Evolutionary conservation across 2,888 invertebrate species (phyloP).

Genomic region (Leptinotarsa rubiginosa): DNA sequence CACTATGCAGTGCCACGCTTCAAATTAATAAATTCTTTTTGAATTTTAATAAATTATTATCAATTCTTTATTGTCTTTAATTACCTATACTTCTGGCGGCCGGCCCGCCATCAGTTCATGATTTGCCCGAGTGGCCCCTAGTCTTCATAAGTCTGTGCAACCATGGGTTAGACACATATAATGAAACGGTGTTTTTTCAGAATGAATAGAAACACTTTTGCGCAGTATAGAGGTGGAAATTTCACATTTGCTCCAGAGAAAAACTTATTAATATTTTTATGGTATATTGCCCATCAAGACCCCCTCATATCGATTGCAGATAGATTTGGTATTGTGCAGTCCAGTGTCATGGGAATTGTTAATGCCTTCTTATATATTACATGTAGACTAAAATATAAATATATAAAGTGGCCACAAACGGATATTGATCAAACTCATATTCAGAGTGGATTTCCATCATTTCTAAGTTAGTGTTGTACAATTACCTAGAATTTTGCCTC

Average conservation of each 20-base stretch:
- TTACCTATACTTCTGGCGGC: too few species aligned
- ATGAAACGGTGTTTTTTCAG: constrained; percentile 18
- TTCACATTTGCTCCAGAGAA: constrained; percentile 24
- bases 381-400: constrained; percentile 31
- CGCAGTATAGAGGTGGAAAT: constrained; percentile 32
- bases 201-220: constrained; percentile 26
- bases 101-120: too few species aligned
- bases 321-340: not conserved
- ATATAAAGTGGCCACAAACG: constrained; percentile 39
- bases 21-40: too few species aligned
- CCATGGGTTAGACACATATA: too few species aligned
- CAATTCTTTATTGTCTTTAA: too few species aligned
- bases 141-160: too few species aligned
- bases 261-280: constrained; percentile 23
- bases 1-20: too few species aligned
- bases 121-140: too few species aligned
- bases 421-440: constrained; percentile 23
- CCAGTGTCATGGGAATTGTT: constrained; percentile 5
- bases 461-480: not conserved
- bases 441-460: not conserved
- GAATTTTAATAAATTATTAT: too few species aligned
- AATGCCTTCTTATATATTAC: constrained; percentile 32
- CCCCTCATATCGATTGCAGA: constrained; percentile 6
- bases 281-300: constrained; percentile 21
- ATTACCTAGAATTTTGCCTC: not conserved